Evolutionary conservation across 2,113 vertebrate species (phyloP), one percentile per base, ranked within the genome.

Genomic region (Casuarius casuarius): DNA sequence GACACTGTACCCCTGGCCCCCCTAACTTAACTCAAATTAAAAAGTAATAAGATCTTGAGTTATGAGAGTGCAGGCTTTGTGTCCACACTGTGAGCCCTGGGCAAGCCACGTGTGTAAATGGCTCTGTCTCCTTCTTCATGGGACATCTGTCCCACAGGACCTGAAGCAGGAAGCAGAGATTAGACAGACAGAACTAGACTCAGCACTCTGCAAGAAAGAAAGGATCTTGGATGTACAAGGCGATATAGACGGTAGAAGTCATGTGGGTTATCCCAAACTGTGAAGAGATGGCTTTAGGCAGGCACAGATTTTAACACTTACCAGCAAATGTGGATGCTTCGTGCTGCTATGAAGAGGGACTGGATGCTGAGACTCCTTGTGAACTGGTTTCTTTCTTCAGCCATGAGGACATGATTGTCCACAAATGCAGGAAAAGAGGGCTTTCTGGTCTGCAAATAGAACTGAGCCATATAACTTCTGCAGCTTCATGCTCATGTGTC

Each of bases 291-390:
- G 17, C 51, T 33, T 25, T 54, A 61, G 16, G 31, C 21, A n/a
- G 22, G 8, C 21, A 71, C 33, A 71, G 12, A 10, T 84, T 81
- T 91, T 71, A n/a, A 11, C 1, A 3, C 35, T 63, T 75, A n/a
- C 16, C 65, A 9, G 17, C 3, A 10, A 3, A 1, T 26, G 19
- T 0, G 7, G 35, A 12, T 84, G 4, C 12, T 71, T 48, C 7
- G 25, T 20, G 38, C 7, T 72, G 42, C 63, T 62, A 0, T 17
- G 71, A 61, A 58, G 44, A 88, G 33, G 75, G 58, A 33, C 17
- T 52, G 78, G 26, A 38, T 85, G 28, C 31, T 63, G 58, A 82
- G 40, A 35, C 8, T 12, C 8, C 1, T 13, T 61, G 23, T 6
- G 13, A 20, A 33, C n/a, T 56, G 3, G 2, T 31, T 79, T 73